phyloP scores from a whole-genome alignment of 2,888 invertebrate species.

The Cactoblastis cactorum region DNA sequence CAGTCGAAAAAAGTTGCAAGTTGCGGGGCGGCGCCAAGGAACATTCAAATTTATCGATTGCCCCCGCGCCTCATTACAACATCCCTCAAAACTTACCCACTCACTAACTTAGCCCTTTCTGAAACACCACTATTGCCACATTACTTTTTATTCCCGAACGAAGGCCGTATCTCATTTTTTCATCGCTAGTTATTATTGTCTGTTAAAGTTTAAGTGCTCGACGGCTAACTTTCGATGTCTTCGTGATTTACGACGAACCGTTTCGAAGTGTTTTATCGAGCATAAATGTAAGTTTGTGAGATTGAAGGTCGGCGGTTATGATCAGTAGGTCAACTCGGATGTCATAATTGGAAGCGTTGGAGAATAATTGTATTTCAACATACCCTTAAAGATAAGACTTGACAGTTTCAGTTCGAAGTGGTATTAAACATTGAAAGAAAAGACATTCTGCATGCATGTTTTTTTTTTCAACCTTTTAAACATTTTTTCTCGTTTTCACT shows the following conservation, averaged over 20 bases:
- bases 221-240: constrained; percentile 75
- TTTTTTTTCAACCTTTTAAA: too few relatives aligned
- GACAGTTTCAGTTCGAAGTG: too few relatives aligned
- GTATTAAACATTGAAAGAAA: too few relatives aligned
- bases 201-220: constrained; percentile 78
- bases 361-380: neutral
- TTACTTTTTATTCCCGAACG: constrained; percentile 69
- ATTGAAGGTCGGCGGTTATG: constrained; percentile 66
- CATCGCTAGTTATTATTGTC: constrained; percentile 75
- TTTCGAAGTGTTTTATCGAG: constrained; percentile 77
- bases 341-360: neutral
- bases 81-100: constrained; percentile 75
- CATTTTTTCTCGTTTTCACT: too few relatives aligned
- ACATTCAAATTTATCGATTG: constrained; percentile 80
- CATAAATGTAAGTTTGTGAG: constrained; percentile 75
- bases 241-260: constrained; percentile 73
- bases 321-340: constrained; percentile 49
- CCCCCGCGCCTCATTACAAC: constrained; percentile 73
- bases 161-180: constrained; percentile 62
- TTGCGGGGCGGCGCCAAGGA: constrained; percentile 72
- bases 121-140: constrained; percentile 63
- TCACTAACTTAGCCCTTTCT: constrained; percentile 73
- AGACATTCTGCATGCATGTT: too few relatives aligned
- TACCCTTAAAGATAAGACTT: too few relatives aligned
- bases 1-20: constrained; percentile 78